A percentile compares a stretch with the other conserved stretches of the same genome.
Conservation (phyloP, 2,113 vertebrate species). For the Megaleporinus macrocephalus region DNA sequence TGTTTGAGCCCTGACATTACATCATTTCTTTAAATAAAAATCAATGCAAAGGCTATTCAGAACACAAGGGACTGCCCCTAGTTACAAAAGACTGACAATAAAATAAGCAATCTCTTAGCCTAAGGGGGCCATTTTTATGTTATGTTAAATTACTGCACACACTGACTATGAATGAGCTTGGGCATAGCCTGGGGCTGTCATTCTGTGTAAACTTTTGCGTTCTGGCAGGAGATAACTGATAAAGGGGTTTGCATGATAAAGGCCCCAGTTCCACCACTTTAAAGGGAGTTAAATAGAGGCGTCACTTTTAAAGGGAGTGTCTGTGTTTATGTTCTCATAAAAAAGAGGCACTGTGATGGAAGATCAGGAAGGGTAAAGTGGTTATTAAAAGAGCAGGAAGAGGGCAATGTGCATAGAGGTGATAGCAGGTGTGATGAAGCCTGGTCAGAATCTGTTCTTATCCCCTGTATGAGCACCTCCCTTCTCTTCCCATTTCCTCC, state of each 20-base stretch:
- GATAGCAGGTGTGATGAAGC: conserved; percentile 69
- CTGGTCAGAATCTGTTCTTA: conserved; percentile 56
- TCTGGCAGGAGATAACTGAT: conserved; percentile 60
- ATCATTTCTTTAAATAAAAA: too few species aligned
- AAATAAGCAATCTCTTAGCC: conserved; percentile 12
- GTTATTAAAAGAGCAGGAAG: conserved; percentile 63
- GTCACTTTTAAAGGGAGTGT: not conserved
- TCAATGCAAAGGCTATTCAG: not conserved
- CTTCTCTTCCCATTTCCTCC: conserved; percentile 44
- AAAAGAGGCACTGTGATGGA: conserved; percentile 62
- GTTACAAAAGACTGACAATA: conserved; percentile 6
- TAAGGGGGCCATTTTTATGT: not conserved
- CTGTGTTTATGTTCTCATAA: conserved; percentile 64
- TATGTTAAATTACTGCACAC: conserved; percentile 56
- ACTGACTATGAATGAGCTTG: conserved; percentile 74
- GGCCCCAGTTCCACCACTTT: not conserved
- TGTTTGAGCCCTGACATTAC: not conserved
- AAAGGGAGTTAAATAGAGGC: conserved; percentile 43
- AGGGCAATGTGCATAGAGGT: conserved; percentile 56
- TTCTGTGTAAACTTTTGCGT: conserved; percentile 64
- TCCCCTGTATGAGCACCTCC: conserved; percentile 55
- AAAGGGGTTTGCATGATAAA: conserved; percentile 43
- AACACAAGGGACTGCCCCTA: conserved; percentile 16
- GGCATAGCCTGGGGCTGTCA: conserved; percentile 66
- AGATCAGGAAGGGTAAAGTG: conserved; percentile 49